A percentile compares a stretch with the other conserved stretches of the same genome.
Evolutionary conservation across 2,888 invertebrate genomes (phyloP).

Genomic region (Zygaena filipendulae): DNA sequence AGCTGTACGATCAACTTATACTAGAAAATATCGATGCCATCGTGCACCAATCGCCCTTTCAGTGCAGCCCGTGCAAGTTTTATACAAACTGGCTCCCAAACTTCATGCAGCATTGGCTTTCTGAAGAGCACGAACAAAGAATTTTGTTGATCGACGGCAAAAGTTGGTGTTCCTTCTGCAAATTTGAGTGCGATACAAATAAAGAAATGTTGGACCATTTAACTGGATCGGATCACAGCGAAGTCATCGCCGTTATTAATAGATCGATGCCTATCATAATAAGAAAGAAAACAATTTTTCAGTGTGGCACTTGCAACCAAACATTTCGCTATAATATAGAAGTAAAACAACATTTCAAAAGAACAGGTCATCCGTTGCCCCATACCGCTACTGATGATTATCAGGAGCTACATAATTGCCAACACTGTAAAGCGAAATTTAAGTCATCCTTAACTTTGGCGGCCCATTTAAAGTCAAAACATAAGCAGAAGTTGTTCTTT

Average conservation of each 20-base stretch:
- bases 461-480: conserved; percentile 72
- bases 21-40: conserved; percentile 82
- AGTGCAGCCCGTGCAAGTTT: conserved; percentile 86
- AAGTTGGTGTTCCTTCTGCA: conserved; percentile 80
- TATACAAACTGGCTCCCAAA: conserved; percentile 81
- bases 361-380: conserved; percentile 55
- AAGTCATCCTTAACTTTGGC: conserved; percentile 74
- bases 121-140: conserved; percentile 67
- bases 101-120: conserved; percentile 80
- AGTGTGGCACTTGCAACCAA: conserved; percentile 74
- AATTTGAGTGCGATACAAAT: conserved; percentile 72
- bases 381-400: conserved; percentile 72
- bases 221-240: conserved; percentile 73
- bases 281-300: conserved; percentile 71
- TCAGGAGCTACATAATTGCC: conserved; percentile 72
- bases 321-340: conserved; percentile 82
- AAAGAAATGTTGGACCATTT: conserved; percentile 77
- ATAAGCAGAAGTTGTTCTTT: conserved; percentile 69
- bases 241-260: conserved; percentile 80
- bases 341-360: conserved; percentile 70
- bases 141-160: conserved; percentile 64
- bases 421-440: conserved; percentile 67
- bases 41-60: conserved; percentile 85
- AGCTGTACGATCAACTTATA: conserved; percentile 71
- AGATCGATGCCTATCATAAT: conserved; percentile 84